Evolutionary conservation across 2,797 vertebrate species (phyloP).

Genomic region (Neomorphus geoffroyi): DNA sequence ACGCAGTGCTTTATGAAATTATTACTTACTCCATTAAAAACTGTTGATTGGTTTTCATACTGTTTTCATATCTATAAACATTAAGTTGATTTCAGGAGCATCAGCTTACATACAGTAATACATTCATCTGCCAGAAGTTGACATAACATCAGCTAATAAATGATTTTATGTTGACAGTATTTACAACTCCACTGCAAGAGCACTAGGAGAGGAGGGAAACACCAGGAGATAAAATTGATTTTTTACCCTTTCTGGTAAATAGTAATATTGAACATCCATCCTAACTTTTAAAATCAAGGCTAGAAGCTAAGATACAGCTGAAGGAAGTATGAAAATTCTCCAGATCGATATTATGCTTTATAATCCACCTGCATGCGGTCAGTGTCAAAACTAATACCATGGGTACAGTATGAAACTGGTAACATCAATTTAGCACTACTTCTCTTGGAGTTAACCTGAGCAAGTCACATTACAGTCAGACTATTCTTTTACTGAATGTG

Average conservation of each 20-base stretch:
- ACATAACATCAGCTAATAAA: slow-evolving; percentile 36
- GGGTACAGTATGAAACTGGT: neutral
- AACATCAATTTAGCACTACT: slow-evolving; percentile 6
- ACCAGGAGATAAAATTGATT: slow-evolving; percentile 69
- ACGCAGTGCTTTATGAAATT: slow-evolving; percentile 12
- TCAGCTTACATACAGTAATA: neutral
- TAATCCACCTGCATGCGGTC: slow-evolving; percentile 40
- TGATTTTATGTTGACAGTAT: slow-evolving; percentile 7
- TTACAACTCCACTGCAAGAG: neutral
- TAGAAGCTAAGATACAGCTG: slow-evolving; percentile 58
- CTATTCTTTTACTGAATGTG: neutral
- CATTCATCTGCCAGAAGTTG: slow-evolving; percentile 34
- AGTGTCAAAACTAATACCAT: slow-evolving; percentile 29
- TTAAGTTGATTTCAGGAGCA: slow-evolving; percentile 20
- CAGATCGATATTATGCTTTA: slow-evolving; percentile 71
- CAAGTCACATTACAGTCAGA: neutral
- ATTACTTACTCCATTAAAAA: slow-evolving; percentile 31
- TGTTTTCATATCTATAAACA: slow-evolving; percentile 13
- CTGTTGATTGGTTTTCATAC: neutral
- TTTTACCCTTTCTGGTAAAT: slow-evolving; percentile 59
- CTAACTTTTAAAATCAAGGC: slow-evolving; percentile 74
- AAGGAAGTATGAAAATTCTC: neutral
- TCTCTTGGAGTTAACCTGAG: neutral
- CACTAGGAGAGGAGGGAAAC: slow-evolving; percentile 20
- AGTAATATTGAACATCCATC: slow-evolving; percentile 71